Evolutionary conservation across 2,797 vertebrate genomes (phyloP).

Genomic region (Oreochromis mossambicus): DNA sequence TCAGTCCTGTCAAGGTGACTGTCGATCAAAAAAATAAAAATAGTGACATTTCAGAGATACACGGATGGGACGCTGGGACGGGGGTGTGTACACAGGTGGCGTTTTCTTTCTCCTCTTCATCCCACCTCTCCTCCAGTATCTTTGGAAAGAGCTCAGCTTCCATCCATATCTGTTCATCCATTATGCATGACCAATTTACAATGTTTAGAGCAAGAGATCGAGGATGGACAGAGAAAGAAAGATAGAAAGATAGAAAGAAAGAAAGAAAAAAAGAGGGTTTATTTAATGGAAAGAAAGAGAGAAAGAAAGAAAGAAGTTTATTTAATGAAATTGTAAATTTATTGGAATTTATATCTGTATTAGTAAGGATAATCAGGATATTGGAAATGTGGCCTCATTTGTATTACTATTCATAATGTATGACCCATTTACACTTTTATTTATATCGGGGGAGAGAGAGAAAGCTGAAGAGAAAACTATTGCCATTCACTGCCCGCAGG

Average conservation of each 20-base stretch:
- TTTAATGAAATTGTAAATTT: constrained; percentile 2
- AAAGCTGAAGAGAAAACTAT: not conserved
- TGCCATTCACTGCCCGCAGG: constrained; percentile 12
- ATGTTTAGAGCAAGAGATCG: not conserved
- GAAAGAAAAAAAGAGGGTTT: not conserved
- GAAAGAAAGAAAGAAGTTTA: constrained; percentile 1
- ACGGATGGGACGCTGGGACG: not conserved
- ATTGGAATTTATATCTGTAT: constrained; percentile 26
- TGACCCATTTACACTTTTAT: constrained; percentile 29
- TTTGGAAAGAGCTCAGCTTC: constrained; percentile 1
- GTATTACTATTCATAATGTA: constrained; percentile 28
- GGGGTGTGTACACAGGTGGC: not conserved
- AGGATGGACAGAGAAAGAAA: not conserved
- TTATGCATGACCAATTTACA: constrained; percentile 65
- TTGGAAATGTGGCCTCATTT: constrained; percentile 23
- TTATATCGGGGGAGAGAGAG: not conserved
- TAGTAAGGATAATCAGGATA: constrained; percentile 21
- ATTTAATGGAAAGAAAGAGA: constrained; percentile 9
- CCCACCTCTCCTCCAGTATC: not conserved
- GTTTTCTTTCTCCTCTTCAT: not conserved
- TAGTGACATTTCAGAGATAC: not conserved
- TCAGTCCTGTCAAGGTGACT: not conserved
- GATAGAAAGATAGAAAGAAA: not conserved
- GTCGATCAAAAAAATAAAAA: not conserved
- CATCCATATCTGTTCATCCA: constrained; percentile 43